Evolutionary conservation across 2,888 invertebrate genomes (phyloP), one percentile per base, ranked within the genome.

Genomic region (Drosophila anomalata): DNA sequence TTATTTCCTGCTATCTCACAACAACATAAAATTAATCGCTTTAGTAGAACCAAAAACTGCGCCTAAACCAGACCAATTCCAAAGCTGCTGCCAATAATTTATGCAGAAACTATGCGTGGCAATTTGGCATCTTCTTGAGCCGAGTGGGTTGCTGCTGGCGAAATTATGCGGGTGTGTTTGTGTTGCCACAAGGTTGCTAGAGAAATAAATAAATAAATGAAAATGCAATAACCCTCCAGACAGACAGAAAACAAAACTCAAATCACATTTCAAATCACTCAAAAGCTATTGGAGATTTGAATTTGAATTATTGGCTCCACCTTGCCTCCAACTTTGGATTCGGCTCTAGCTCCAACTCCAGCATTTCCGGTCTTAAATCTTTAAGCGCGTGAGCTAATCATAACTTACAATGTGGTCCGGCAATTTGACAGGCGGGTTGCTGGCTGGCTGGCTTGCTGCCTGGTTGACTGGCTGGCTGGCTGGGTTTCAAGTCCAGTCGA

Each of bases 321-420:
- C 51, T 55, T 56, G 55, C 55, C 73, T 42, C 22, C 41, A 8
- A 29, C 62, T 36, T 36, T n/a, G 14, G 7, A 14, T n/a, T 36
- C 36, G 36, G 36, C 36, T 36, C 36, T 6, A n/a, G 36, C 36
- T 48, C 31, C 39, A 24, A 14, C 31, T 47, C 48, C 3, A 50
- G 69, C 85, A 71, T 86, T 86, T 86, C 86, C 89, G 86, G 86
- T 80, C 89, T 83, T 89, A 86, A 86, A 86, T 89, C 86, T 89
- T 81, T 66, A 68, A 78, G 75, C 80, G 89, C 87, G 89, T 89
- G 78, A 87, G 80, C 87, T 88, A 89, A 88, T 86, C 88, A 86
- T 86, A 86, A 86, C 86, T 89, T 89, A 84, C 89, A 86, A 85
- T 86, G 89, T 86, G 86, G 86, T 89, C 86, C 86, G 67, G 82